These are phyloP conservation scores for Turritopsis rubra DNA, from an alignment of 30 jellyfish, hydroid and myxozoan species.

Conservation along the genomic window DNA sequence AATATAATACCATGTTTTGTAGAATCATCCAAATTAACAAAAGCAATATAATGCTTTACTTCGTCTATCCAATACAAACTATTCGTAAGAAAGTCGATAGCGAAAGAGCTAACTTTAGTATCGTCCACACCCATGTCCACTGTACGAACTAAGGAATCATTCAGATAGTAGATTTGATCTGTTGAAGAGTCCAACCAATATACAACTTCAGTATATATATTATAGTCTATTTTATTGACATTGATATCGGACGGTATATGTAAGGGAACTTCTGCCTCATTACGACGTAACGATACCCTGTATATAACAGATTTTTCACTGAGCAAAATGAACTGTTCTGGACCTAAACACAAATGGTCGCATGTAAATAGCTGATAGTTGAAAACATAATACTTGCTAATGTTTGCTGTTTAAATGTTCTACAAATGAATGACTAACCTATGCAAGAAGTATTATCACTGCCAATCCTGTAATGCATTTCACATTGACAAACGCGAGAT, in stretches of 20 bases:
- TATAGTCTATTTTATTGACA: conserved; percentile 1
- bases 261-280: conserved; percentile 23
- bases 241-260: conserved; percentile 17
- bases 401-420: not conserved
- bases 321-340: conserved; percentile 25
- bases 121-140: conserved; percentile 17
- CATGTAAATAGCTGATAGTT: not conserved
- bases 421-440: conserved; percentile 33
- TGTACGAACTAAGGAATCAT: not conserved
- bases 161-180: conserved; percentile 1
- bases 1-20: conserved; percentile 12
- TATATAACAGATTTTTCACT: conserved; percentile 15
- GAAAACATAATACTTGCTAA: too few species aligned
- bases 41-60: conserved; percentile 9
- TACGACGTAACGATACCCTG: conserved; percentile 1
- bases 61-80: conserved; percentile 23
- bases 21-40: conserved; percentile 6
- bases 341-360: not conserved
- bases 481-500: conserved; percentile 64
- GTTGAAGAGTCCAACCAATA: conserved; percentile 23
- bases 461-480: conserved; percentile 51
- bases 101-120: conserved; percentile 10
- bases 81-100: conserved; percentile 26
- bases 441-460: conserved; percentile 51
- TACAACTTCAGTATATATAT: conserved; percentile 6